Base-by-base conservation (phyloP, 2,797 vertebrate species). In the Mormyrops boulengeri region DNA sequence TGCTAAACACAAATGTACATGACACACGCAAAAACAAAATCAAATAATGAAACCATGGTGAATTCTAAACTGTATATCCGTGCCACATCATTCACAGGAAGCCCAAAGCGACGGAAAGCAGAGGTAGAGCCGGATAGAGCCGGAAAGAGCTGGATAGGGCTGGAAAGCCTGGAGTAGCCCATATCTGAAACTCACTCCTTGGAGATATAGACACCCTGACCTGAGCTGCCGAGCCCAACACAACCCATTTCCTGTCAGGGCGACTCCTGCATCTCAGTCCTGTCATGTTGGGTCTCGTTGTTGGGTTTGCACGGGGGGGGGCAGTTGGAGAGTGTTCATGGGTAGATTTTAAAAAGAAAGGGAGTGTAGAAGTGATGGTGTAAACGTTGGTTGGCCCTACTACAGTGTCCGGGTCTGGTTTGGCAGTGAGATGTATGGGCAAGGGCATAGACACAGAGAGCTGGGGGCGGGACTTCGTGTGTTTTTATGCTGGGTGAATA, bases 11-110 rank as follows among this genome's bases (percentile, higher is more conserved):
- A 53, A 85, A 62, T 47, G 50, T 22, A 22, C 50, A 52, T 41
- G 34, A 88, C 57, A 49, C 89, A 92, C 92, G 92, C 89, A 92
- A 94, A 93, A 93, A 85, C 88, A 91, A 77, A 94, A 93, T 93
- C 92, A 92, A 93, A 94, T 93, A 95, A 94, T 22, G 53, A 96
- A 96, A 94, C 92, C 95, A 92, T 96, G 94, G 92, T 93, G 89
- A 95, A 94, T 94, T 89, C 93, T 93, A 95, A 94, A 92, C 92
- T 93, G 94, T 95, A 95, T 94, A 94, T 95, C 94, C 94, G 94
- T 92, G 93, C 94, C 93, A 94, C 91, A 93, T 93, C 94, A 94
- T 93, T 50, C 49, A 30, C 22, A 94, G 95, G 95, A 95, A 94
- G 93, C 95, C 95, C 94, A 89, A 95, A 93, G 87, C 57, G 91